Conservation (phyloP, 2,797 vertebrate species). For the Buphagus erythrorhynchus region DNA sequence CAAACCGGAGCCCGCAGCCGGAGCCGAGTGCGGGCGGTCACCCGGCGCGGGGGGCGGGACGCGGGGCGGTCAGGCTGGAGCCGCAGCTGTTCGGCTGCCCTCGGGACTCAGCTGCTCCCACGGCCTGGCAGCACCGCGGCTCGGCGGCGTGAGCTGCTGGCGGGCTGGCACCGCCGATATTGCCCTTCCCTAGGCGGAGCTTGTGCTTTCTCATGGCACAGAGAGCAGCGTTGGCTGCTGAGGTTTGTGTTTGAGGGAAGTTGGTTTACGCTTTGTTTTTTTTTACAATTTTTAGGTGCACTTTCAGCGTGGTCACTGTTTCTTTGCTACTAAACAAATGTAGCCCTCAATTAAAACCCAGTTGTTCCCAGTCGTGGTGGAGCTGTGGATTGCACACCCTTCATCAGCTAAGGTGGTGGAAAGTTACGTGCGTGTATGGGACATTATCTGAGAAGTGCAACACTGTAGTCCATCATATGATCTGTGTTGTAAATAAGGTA, state of each 20-base stretch:
- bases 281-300: neutral
- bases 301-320: neutral
- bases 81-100: neutral
- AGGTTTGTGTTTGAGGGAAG: neutral
- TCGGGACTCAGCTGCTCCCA: neutral
- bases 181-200: slow-evolving; percentile 41
- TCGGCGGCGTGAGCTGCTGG: neutral
- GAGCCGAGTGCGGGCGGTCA: neutral
- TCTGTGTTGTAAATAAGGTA: neutral
- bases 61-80: neutral
- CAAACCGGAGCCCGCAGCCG: neutral
- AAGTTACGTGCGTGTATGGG: neutral
- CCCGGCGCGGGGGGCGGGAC: neutral
- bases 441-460: neutral
- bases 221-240: neutral
- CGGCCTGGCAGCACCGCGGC: neutral
- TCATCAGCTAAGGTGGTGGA: rapidly evolving
- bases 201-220: neutral
- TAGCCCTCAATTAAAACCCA: neutral
- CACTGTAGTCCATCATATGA: rapidly evolving
- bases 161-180: neutral
- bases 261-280: neutral
- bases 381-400: neutral
- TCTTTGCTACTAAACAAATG: neutral
- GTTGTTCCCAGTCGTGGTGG: rapidly evolving